A percentile compares a stretch with the other conserved stretches of the same genome.
Conservation (phyloP, 2,888 invertebrate genomes). For the Drosophila seclusa region DNA sequence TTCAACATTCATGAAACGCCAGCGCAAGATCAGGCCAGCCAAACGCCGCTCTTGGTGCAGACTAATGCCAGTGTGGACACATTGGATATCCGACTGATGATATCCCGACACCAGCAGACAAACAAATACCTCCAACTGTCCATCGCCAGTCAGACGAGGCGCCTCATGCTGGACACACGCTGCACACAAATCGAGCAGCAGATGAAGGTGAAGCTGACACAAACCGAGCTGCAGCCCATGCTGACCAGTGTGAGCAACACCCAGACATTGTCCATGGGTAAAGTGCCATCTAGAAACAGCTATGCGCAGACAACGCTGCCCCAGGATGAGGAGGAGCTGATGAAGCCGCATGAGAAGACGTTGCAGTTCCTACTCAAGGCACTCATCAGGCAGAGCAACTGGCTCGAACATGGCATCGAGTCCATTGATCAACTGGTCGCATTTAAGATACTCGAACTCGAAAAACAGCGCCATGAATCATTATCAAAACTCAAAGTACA, state of each 20-base stretch:
- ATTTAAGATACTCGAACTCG: slow-evolving; percentile 18
- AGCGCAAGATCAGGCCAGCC: not conserved
- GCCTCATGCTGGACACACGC: not conserved
- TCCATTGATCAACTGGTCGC: slow-evolving; percentile 47
- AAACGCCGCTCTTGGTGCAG: not conserved
- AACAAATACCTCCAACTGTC: not conserved
- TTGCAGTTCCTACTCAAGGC: slow-evolving; percentile 25
- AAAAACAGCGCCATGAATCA: slow-evolving; percentile 1
- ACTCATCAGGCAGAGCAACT: slow-evolving; percentile 22
- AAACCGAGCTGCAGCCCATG: slow-evolving; percentile 6
- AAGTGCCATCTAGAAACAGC: not conserved
- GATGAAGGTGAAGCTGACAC: slow-evolving; percentile 11
- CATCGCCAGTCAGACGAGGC: slow-evolving; percentile 30
- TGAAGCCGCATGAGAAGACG: slow-evolving; percentile 10
- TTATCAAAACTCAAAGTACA: not conserved
- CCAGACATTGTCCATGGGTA: slow-evolving; percentile 17
- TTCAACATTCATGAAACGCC: not conserved
- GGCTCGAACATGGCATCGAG: slow-evolving; percentile 27
- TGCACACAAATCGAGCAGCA: slow-evolving; percentile 33
- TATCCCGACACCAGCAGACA: slow-evolving; percentile 51
- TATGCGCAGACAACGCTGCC: slow-evolving; percentile 37
- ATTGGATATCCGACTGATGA: slow-evolving; percentile 7
- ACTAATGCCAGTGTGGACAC: not conserved
- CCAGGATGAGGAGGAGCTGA: slow-evolving; percentile 9
- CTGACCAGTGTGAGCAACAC: not conserved